Conservation (phyloP, 2,888 invertebrate species). For the Ptilodon capucinus region DNA sequence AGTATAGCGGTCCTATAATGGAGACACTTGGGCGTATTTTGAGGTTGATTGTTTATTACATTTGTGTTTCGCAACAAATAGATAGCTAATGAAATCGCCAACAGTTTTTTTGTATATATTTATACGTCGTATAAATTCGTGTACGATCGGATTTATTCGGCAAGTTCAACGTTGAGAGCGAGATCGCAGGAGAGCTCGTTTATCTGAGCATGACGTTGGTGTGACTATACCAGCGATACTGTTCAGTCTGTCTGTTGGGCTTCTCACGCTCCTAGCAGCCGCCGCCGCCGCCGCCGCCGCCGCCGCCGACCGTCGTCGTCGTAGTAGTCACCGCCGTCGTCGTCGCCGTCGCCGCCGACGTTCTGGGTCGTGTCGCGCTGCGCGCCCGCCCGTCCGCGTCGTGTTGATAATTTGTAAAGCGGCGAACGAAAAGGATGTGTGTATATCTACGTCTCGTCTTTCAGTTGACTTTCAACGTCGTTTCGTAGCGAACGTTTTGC, state of each 20-base stretch:
- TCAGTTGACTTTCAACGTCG: slow-evolving; percentile 83
- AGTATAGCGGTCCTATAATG: too few relatives aligned
- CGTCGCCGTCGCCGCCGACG: slow-evolving; percentile 43
- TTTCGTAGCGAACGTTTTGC: slow-evolving; percentile 81
- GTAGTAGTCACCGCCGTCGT: slow-evolving; percentile 45
- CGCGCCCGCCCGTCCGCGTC: slow-evolving; percentile 39
- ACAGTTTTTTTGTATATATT: slow-evolving; percentile 48
- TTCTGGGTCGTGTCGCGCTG: slow-evolving; percentile 41
- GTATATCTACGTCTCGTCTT: slow-evolving; percentile 82
- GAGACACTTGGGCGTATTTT: slow-evolving; percentile 10
- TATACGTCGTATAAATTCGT: slow-evolving; percentile 59
- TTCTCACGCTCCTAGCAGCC: slow-evolving; percentile 47
- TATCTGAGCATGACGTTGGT: slow-evolving; percentile 59
- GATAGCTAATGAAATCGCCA: slow-evolving; percentile 55
- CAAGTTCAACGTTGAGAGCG: slow-evolving; percentile 60
- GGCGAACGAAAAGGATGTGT: slow-evolving; percentile 78
- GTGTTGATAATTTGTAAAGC: slow-evolving; percentile 77
- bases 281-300: slow-evolving; percentile 41
- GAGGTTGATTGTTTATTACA: slow-evolving; percentile 30
- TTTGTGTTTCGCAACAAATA: slow-evolving; percentile 52
- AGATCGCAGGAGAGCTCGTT: slow-evolving; percentile 61
- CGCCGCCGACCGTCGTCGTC: slow-evolving; percentile 41
- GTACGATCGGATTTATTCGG: slow-evolving; percentile 59
- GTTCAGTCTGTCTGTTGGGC: slow-evolving; percentile 51
- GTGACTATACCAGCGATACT: slow-evolving; percentile 69